These are phyloP conservation scores for Calephelis perditalis DNA, from an alignment of 2,888 invertebrate species.

Conservation along the genomic window DNA sequence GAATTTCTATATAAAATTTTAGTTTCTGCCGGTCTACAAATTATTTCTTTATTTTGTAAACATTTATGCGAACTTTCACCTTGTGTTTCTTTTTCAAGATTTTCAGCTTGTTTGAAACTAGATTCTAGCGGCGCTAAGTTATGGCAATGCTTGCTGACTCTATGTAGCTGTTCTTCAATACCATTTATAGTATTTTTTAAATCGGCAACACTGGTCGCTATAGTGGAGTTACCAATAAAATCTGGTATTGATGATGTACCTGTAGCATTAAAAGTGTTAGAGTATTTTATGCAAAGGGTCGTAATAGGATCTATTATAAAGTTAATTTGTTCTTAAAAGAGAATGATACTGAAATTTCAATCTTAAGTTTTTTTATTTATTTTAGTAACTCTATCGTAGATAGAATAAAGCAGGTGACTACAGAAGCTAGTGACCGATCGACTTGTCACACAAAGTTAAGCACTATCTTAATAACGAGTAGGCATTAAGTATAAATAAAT, in stretches of 20 bases:
- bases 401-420: no score
- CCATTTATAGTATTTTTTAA: constrained; percentile 55
- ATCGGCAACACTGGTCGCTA: constrained; percentile 54
- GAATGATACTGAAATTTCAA: no score
- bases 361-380: no score
- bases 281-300: no score
- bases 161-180: constrained; percentile 49
- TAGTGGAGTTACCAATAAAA: constrained; percentile 56
- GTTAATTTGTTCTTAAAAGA: no score
- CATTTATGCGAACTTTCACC: constrained; percentile 27
- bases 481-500: no score
- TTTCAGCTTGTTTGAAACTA: constrained; percentile 33
- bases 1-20: constrained; percentile 47
- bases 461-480: no score
- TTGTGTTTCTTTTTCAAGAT: constrained; percentile 27
- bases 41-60: constrained; percentile 29
- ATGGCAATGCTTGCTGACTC: constrained; percentile 49
- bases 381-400: no score
- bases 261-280: constrained; percentile 25
- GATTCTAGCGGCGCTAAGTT: constrained; percentile 40
- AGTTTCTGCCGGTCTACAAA: constrained; percentile 37
- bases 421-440: no score
- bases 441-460: no score
- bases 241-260: constrained; percentile 55
- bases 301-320: no score